A percentile compares a stretch with the other conserved stretches of the same genome.
Evolutionary conservation across 2,888 invertebrate genomes (phyloP).

Genomic region (Pyrgus malvae): DNA sequence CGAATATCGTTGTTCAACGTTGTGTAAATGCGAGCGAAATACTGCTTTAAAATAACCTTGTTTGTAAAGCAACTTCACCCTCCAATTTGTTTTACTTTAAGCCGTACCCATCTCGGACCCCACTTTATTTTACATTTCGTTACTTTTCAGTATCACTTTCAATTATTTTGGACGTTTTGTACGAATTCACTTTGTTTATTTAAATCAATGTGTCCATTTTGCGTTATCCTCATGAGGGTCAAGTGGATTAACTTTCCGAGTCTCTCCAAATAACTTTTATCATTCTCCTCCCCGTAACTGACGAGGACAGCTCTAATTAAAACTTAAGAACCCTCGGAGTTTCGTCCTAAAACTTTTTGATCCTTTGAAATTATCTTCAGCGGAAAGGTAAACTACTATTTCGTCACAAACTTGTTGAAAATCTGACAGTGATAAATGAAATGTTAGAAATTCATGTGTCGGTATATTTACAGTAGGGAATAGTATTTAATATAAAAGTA

Average conservation of each 20-base stretch:
- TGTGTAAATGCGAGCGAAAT: neutral
- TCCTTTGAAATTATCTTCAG: slow-evolving; percentile 4
- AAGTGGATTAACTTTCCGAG: neutral
- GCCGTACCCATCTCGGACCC: neutral
- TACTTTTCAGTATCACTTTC: slow-evolving; percentile 3
- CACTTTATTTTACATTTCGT: slow-evolving; percentile 8
- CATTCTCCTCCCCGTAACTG: slow-evolving; percentile 15
- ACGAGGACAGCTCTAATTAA: slow-evolving; percentile 20
- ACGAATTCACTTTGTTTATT: neutral
- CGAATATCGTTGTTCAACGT: neutral
- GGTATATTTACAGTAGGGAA: too few relatives aligned
- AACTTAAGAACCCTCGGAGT: slow-evolving; percentile 12
- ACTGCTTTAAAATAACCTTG: neutral
- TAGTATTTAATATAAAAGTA: too few relatives aligned
- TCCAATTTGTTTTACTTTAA: slow-evolving; percentile 8
- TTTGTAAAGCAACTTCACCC: neutral
- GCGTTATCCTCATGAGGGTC: slow-evolving; percentile 9
- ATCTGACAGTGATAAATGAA: neutral
- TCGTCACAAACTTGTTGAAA: neutral
- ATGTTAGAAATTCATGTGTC: too few relatives aligned
- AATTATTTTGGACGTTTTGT: slow-evolving; percentile 14
- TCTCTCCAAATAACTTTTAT: slow-evolving; percentile 20
- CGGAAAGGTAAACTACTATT: neutral
- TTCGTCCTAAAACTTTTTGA: slow-evolving; percentile 7
- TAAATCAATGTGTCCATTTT: neutral